phyloP scores from a whole-genome alignment of 2,888 invertebrate species.

The Hirtodrosophila cameraria region DNA sequence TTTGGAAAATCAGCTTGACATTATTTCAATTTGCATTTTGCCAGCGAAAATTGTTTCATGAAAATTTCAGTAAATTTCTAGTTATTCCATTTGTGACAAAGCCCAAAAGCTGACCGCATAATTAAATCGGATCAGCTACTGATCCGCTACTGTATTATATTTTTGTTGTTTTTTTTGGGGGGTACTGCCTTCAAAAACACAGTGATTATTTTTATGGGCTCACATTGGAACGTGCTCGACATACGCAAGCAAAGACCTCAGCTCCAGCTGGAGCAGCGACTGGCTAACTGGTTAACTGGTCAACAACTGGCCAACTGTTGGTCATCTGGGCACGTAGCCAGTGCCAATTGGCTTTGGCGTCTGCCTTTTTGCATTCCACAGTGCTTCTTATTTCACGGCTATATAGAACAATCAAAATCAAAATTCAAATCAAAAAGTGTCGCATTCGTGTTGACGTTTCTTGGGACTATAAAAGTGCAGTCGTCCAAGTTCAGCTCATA shows the following conservation, averaged over 20 bases:
- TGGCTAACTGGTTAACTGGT: conserved; percentile 20
- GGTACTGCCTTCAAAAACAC: conserved; percentile 53
- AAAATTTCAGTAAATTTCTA: too few species aligned
- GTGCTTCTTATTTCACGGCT: conserved; percentile 7
- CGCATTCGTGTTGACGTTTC: background rate
- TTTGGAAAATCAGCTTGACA: background rate
- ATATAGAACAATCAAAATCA: conserved; percentile 39
- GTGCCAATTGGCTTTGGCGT: conserved; percentile 12
- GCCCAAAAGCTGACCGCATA: conserved; percentile 39
- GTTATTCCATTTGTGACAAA: too few species aligned
- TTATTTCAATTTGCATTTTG: conserved; percentile 1
- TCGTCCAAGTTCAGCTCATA: conserved; percentile 36
- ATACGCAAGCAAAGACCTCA: conserved; percentile 50
- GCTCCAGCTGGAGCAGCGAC: conserved; percentile 25
- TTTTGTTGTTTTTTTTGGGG: conserved; percentile 10
- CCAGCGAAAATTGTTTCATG: too few species aligned
- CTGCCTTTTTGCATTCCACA: conserved; percentile 30
- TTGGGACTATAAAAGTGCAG: conserved; percentile 72
- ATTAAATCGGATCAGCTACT: conserved; percentile 35
- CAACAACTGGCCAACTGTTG: background rate
- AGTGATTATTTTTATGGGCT: conserved; percentile 60
- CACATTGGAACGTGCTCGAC: conserved; percentile 59
- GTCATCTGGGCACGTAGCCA: conserved; percentile 57
- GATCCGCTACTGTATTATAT: conserved; percentile 32
- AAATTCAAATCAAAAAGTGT: conserved; percentile 5